Percentiles rank a stretch among this genome's conserved stretches.
Evolutionary conservation across 2,888 invertebrate genomes (phyloP).

Genomic region (Ischnura elegans): DNA sequence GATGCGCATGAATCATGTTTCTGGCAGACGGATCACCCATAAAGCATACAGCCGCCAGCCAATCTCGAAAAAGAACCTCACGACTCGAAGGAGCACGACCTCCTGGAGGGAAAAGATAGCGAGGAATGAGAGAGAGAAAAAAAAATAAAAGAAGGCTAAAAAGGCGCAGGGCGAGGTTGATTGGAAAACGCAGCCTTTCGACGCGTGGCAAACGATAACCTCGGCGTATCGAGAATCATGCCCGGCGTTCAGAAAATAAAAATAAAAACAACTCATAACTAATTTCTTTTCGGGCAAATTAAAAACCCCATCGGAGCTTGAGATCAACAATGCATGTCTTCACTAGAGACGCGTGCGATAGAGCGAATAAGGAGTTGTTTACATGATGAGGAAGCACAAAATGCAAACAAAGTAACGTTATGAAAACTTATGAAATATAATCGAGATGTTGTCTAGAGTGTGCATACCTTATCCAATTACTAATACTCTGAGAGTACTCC

Average conservation of each 20-base stretch:
- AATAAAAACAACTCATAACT: neutral
- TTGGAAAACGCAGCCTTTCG: constrained; percentile 1
- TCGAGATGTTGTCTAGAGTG: too few relatives aligned
- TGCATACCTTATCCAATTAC: too few relatives aligned
- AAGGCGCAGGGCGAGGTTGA: neutral
- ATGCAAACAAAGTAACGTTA: too few relatives aligned
- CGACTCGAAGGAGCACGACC: neutral
- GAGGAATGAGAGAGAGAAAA: constrained; percentile 6
- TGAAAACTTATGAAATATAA: too few relatives aligned
- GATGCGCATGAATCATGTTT: neutral
- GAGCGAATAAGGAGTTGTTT: too few relatives aligned
- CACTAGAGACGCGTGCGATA: too few relatives aligned
- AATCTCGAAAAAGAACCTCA: neutral
- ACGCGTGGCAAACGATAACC: constrained; percentile 30
- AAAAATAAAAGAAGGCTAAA: neutral
- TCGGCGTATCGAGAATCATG: neutral
- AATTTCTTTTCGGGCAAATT: neutral
- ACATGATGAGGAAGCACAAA: too few relatives aligned
- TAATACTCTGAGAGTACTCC: too few relatives aligned
- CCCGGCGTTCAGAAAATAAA: neutral
- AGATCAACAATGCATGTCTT: too few relatives aligned
- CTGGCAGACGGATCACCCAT: neutral
- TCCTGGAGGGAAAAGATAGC: neutral
- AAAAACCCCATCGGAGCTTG: neutral
- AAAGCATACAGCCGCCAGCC: neutral